Base-by-base conservation (phyloP, 1,140 invertebrate species). In the Aphaenogaster ashmeadi region DNA sequence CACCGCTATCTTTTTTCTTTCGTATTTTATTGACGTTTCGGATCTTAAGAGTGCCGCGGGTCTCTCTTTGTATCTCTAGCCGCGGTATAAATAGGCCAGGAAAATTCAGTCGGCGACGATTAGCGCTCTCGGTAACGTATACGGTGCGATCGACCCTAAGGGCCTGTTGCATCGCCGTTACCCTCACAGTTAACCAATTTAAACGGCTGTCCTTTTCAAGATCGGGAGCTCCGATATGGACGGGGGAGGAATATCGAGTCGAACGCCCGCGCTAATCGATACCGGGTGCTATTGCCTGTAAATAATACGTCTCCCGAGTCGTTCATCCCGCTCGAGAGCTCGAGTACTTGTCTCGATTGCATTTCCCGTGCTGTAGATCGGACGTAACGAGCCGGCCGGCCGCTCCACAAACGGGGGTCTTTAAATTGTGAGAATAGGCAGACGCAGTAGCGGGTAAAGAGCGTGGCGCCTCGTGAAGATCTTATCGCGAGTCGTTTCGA, bases 21-120 rank as follows among this genome's bases (percentile, higher is more conserved):
- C 18, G 18, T 56, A 33, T 72, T 72, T 72, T 41, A 15, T 69
- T 41, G 27, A 21, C 41, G 47, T 80, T 41, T 27, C 36, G 18
- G n/a, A 11, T 33, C 36, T 69, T 67, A 15, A 69, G n/a, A 52
- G 27, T 38, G 15, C 9, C 62, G 11, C 1, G n/a, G 8, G n/a
- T 15, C n/a, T 18, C 69, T 56, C 21, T 84, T 47, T 60, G n/a
- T 33, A 27, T 60, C 33, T 21, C 8, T 74, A 15, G n/a, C 41
- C 11, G 69, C 41, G 27, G 47, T 83, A 74, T 75, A 75, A 60
- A 74, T 84, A 84, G 80, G 15, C 41, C n/a, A 6, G 52, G 69
- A 83, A 84, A 74, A 84, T 75, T 84, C 41, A 60, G 38, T n/a
- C 67, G 66, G 15, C 79, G 50, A 81, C 44, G 47, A 75, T 84